Evolutionary conservation across 23 tunicate species (phyloP).

Genomic region (Corella eumyota): DNA sequence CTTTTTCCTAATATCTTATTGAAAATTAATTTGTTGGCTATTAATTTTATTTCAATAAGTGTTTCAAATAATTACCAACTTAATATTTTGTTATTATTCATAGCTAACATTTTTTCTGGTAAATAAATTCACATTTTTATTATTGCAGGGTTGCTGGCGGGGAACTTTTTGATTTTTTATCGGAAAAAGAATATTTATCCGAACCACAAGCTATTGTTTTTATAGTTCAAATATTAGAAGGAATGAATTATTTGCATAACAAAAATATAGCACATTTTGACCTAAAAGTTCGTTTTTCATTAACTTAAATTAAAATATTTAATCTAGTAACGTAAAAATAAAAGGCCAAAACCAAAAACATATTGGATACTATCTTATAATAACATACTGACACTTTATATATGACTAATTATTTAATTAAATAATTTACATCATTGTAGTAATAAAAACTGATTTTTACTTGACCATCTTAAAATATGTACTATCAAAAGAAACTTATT

Average conservation of each 20-base stretch:
- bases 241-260: slow-evolving; percentile 82
- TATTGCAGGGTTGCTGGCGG: slow-evolving; percentile 87
- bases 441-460: too few relatives aligned
- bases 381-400: too few relatives aligned
- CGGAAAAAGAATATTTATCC: slow-evolving; percentile 79
- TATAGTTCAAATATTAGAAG: slow-evolving; percentile 61
- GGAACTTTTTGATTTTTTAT: slow-evolving; percentile 84
- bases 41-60: background rate
- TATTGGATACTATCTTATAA: too few relatives aligned
- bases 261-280: slow-evolving; percentile 89
- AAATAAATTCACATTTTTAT: too few relatives aligned
- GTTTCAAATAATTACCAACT: background rate
- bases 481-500: too few relatives aligned
- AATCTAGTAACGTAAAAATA: too few relatives aligned
- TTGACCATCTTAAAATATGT: too few relatives aligned
- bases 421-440: too few relatives aligned
- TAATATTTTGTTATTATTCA: background rate
- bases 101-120: too few relatives aligned
- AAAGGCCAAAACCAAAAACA: too few relatives aligned
- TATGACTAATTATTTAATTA: too few relatives aligned
- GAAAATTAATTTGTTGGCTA: background rate
- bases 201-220: slow-evolving; percentile 75
- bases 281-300: slow-evolving; percentile 34
- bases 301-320: background rate
- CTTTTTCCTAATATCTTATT: background rate